phyloP scores from a whole-genome alignment of 2,888 invertebrate genomes.

The Andrena flavipes region DNA sequence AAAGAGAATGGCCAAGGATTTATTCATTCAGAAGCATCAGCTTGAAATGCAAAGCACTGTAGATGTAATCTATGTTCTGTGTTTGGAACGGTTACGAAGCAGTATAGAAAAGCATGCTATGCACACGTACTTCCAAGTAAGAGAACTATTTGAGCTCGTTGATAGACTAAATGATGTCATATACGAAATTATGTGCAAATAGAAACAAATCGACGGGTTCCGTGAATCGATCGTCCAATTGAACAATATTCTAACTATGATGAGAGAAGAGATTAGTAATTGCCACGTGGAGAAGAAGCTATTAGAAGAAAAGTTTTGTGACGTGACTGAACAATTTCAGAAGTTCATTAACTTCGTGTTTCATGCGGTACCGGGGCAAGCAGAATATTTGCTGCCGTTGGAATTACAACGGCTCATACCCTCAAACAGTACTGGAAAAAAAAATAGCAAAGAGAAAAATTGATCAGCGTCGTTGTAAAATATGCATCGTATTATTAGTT shows the following conservation, averaged over 20 bases:
- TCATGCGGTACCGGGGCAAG: conserved; percentile 84
- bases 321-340: conserved; percentile 85
- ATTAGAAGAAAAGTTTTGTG: conserved; percentile 81
- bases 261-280: conserved; percentile 48
- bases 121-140: conserved; percentile 72
- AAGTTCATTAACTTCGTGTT: conserved; percentile 86
- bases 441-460: not conserved
- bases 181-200: not conserved
- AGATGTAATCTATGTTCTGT: conserved; percentile 70
- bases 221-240: conserved; percentile 63
- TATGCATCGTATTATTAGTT: not conserved
- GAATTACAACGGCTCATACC: conserved; percentile 26
- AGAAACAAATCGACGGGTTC: conserved; percentile 73
- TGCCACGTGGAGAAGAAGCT: conserved; percentile 58
- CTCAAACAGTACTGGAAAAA: conserved; percentile 2
- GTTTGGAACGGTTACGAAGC: conserved; percentile 73
- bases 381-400: conserved; percentile 83
- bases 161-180: not conserved
- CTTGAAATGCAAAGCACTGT: conserved; percentile 71
- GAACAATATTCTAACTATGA: conserved; percentile 47
- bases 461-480: not conserved
- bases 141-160: not conserved
- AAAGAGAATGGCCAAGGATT: conserved; percentile 58
- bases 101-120: conserved; percentile 66
- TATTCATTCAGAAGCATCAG: conserved; percentile 63